Percentiles rank a stretch among this genome's conserved stretches.
Conservation (phyloP, 2,888 invertebrate genomes). For the Harpagoxenus sublaevis region DNA sequence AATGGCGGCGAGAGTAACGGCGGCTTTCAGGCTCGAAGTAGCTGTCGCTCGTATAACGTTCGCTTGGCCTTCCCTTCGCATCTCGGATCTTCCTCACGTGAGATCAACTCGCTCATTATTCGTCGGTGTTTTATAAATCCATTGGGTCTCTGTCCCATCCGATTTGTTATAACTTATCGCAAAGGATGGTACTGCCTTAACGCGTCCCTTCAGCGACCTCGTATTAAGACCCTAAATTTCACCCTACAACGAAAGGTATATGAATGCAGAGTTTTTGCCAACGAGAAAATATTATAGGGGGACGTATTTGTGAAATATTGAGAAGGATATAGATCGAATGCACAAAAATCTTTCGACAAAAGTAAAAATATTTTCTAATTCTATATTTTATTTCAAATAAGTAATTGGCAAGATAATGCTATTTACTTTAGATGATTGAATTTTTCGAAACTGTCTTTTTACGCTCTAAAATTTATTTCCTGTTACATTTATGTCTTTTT, state of each 20-base stretch:
- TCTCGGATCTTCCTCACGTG: constrained; percentile 33
- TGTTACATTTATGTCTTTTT: neutral
- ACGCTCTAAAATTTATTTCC: neutral
- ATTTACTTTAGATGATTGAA: neutral
- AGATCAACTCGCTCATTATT: constrained; percentile 60
- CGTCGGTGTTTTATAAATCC: constrained; percentile 62
- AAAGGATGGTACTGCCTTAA: neutral
- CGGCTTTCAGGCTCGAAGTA: constrained; percentile 62
- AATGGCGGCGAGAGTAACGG: constrained; percentile 65
- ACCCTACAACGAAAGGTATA: neutral
- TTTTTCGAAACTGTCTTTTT: neutral
- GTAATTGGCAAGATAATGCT: neutral
- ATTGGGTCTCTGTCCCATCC: constrained; percentile 23
- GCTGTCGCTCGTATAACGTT: constrained; percentile 65
- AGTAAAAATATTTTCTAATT: neutral
- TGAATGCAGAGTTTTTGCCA: neutral
- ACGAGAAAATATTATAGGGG: neutral
- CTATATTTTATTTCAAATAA: neutral
- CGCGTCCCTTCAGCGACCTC: neutral
- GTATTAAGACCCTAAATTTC: constrained; percentile 34
- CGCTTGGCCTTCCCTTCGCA: constrained; percentile 42
- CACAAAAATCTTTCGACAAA: neutral
- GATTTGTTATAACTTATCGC: constrained; percentile 39
- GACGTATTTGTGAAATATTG: neutral
- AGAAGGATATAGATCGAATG: neutral